Evolutionary conservation across 2,113 vertebrate genomes (phyloP).

Genomic region (Todiramphus chloris): DNA sequence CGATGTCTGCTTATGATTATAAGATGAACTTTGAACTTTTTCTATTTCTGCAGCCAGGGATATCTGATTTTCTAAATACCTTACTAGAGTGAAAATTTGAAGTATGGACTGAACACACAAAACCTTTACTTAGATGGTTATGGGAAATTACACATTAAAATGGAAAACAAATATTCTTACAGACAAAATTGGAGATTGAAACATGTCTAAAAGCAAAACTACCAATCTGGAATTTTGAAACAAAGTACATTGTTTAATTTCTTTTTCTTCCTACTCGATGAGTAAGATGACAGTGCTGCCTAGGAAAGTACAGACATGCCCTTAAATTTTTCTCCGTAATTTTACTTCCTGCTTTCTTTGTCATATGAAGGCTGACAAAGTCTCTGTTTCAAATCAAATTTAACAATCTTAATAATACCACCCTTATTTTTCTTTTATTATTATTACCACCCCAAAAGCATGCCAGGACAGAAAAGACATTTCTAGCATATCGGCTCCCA

Average conservation of each 20-base stretch:
- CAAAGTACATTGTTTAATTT: constrained; percentile 66
- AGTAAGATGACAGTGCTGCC: constrained; percentile 26
- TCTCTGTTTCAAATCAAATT: constrained; percentile 66
- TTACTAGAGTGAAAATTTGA: constrained; percentile 58
- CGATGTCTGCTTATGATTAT: constrained; percentile 79
- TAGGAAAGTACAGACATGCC: constrained; percentile 68
- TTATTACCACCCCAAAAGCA: constrained; percentile 31
- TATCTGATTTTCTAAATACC: constrained; percentile 63
- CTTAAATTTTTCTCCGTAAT: constrained; percentile 41
- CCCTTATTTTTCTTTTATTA: background rate
- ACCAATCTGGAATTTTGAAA: constrained; percentile 67
- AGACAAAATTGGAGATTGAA: constrained; percentile 66
- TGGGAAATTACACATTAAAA: constrained; percentile 48
- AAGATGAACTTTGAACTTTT: constrained; percentile 73
- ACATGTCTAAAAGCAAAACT: constrained; percentile 46
- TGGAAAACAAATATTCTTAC: constrained; percentile 44
- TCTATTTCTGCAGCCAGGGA: constrained; percentile 65
- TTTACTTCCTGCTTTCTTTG: constrained; percentile 63
- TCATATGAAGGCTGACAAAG: constrained; percentile 60
- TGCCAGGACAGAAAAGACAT: constrained; percentile 64
- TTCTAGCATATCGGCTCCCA: background rate
- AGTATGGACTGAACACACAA: constrained; percentile 5
- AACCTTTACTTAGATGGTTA: constrained; percentile 17
- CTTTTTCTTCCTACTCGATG: constrained; percentile 47
- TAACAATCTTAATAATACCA: constrained; percentile 57